phyloP scores from a whole-genome alignment of 2,113 vertebrate species.

The Oreochromis tanganicae region DNA sequence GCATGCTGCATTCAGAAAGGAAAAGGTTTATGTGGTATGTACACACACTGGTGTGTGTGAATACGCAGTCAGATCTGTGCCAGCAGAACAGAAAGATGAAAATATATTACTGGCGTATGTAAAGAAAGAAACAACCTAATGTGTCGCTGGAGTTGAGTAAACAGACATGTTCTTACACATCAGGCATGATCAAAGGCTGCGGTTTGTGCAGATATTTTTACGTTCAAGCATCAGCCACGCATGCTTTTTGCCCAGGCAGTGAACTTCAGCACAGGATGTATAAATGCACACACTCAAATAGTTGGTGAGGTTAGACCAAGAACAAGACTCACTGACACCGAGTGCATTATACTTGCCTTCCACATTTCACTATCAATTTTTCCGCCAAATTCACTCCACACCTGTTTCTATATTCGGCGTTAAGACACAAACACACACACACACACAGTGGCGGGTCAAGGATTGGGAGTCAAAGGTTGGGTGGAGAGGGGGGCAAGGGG shows the following conservation, averaged over 20 bases:
- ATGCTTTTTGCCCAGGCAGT: constrained; percentile 51
- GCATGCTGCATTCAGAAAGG: constrained; percentile 49
- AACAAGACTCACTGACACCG: background rate
- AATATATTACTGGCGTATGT: background rate
- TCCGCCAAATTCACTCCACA: constrained; percentile 99
- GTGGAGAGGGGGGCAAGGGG: constrained; percentile 8
- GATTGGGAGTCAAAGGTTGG: constrained; percentile 16
- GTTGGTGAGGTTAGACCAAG: constrained; percentile 3
- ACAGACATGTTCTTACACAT: background rate
- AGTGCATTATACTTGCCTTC: constrained; percentile 93
- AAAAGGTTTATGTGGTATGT: background rate
- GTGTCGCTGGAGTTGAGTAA: constrained; percentile 21
- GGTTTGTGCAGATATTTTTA: constrained; percentile 7
- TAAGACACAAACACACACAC: constrained; percentile 46
- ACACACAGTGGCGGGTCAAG: constrained; percentile 24
- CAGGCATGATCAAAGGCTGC: constrained; percentile 11
- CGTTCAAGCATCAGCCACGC: constrained; percentile 48
- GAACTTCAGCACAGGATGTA: constrained; percentile 1
- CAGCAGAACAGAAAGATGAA: background rate
- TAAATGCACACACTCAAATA: constrained; percentile 17
- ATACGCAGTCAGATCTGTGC: background rate
- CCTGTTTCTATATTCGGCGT: constrained; percentile 87
- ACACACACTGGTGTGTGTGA: background rate
- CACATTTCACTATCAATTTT: constrained; percentile 99
- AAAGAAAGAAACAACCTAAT: constrained; percentile 10